Evolutionary conservation across 2,113 vertebrate species (phyloP).

Genomic region (Toxotes chatareus): DNA sequence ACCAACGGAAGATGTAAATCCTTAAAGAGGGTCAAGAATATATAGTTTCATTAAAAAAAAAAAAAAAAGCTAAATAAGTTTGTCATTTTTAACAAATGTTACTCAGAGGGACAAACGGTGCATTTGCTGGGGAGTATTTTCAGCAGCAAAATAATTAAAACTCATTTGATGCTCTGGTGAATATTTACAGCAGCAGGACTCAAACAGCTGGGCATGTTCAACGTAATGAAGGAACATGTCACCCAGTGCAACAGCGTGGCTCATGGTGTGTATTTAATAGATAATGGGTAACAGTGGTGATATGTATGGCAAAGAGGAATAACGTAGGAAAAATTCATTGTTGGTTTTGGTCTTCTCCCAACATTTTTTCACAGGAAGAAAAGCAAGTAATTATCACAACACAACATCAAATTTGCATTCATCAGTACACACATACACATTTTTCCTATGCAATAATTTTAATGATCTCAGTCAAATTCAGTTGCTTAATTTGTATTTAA

Average conservation of each 20-base stretch:
- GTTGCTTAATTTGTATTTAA: slow-evolving; percentile 3
- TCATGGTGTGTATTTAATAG: not conserved
- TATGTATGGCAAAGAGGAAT: too few species aligned
- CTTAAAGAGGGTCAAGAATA: not conserved
- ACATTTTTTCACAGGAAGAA: slow-evolving; percentile 9
- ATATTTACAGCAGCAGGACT: slow-evolving; percentile 2
- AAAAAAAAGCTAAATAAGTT: not conserved
- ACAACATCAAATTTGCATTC: not conserved
- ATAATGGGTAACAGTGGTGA: not conserved
- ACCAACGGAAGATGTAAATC: not conserved
- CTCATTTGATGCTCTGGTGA: not conserved
- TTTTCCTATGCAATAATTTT: not conserved
- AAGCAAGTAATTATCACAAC: not conserved
- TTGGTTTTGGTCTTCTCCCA: not conserved
- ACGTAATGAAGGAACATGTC: slow-evolving; percentile 1
- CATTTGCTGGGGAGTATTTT: slow-evolving; percentile 29
- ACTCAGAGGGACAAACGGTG: not conserved
- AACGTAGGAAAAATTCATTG: not conserved
- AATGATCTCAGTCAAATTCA: not conserved
- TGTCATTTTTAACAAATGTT: not conserved
- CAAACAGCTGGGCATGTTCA: not conserved
- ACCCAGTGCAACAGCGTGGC: not conserved
- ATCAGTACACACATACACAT: not conserved
- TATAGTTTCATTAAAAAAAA: not conserved
- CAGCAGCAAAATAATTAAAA: not conserved